A percentile compares a stretch with the other conserved stretches of the same genome.
phyloP scores from a whole-genome alignment of 2,113 vertebrate species.

The Melierax canorus region DNA sequence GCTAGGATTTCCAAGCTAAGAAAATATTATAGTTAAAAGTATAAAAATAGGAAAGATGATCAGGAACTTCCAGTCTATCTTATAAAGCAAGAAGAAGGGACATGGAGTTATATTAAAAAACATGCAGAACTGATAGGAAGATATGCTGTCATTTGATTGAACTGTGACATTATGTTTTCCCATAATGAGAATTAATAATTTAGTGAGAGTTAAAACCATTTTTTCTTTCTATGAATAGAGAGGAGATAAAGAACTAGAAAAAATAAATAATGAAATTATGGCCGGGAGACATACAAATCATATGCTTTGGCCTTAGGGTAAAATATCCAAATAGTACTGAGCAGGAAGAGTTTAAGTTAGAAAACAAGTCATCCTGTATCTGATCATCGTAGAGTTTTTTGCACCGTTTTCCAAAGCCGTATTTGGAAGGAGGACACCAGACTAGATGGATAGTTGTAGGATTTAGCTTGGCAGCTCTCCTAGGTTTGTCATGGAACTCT shows the following conservation, averaged over 20 bases:
- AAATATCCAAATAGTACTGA: neutral
- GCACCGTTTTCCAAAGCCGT: accelerated
- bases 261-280: neutral
- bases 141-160: neutral
- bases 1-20: neutral
- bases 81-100: neutral
- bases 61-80: neutral
- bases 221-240: neutral
- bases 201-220: neutral
- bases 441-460: neutral
- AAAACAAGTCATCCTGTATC: neutral
- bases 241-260: neutral
- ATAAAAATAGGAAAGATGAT: neutral
- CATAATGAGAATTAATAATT: neutral
- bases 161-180: neutral
- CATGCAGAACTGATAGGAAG: neutral
- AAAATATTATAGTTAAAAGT: neutral
- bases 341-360: neutral
- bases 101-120: neutral
- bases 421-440: neutral
- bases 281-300: neutral
- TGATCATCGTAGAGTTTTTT: neutral
- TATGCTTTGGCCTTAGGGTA: neutral
- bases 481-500: neutral
- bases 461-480: neutral